Percentiles rank a stretch among this genome's conserved stretches.
Evolutionary conservation across 2,888 invertebrate genomes (phyloP).

Genomic region (Spodoptera littoralis): DNA sequence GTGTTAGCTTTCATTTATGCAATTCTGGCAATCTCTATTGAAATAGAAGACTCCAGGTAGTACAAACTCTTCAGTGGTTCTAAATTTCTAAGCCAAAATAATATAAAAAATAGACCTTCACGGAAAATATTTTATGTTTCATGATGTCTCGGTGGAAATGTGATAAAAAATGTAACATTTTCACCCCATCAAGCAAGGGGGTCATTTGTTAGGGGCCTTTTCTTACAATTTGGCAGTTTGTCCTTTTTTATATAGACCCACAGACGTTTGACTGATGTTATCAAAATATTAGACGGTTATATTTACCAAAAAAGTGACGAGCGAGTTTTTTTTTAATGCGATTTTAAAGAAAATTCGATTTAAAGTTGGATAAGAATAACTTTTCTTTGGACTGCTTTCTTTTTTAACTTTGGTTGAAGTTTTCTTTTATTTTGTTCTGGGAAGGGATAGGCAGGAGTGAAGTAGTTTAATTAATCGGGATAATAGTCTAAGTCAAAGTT

Average conservation of each 20-base stretch:
- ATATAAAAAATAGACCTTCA: slow-evolving; percentile 1
- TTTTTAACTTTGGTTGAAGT: too few relatives aligned
- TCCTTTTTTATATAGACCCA: slow-evolving; percentile 9
- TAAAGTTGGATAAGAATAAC: not conserved
- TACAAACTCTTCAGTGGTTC: too few relatives aligned
- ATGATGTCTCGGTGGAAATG: slow-evolving; percentile 6
- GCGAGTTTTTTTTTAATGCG: not conserved
- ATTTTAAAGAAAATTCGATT: not conserved
- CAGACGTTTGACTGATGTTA: slow-evolving; percentile 22
- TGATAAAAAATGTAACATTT: slow-evolving; percentile 29
- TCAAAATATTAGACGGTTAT: slow-evolving; percentile 10
- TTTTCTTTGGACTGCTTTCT: too few relatives aligned
- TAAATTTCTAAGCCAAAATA: slow-evolving; percentile 7
- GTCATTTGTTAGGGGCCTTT: slow-evolving; percentile 19
- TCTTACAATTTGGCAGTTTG: slow-evolving; percentile 36
- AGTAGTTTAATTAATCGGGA: too few relatives aligned
- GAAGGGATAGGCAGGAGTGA: too few relatives aligned
- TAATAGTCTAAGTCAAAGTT: too few relatives aligned
- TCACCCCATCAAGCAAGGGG: slow-evolving; percentile 28
- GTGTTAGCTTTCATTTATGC: too few relatives aligned
- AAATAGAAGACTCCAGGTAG: too few relatives aligned
- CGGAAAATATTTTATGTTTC: slow-evolving; percentile 18
- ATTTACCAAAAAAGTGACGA: not conserved
- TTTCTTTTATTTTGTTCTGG: too few relatives aligned
- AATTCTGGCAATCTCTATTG: too few relatives aligned